These are phyloP conservation scores for Diadromus collaris DNA, from an alignment of 2,888 invertebrate genomes.

Conservation along the genomic window DNA sequence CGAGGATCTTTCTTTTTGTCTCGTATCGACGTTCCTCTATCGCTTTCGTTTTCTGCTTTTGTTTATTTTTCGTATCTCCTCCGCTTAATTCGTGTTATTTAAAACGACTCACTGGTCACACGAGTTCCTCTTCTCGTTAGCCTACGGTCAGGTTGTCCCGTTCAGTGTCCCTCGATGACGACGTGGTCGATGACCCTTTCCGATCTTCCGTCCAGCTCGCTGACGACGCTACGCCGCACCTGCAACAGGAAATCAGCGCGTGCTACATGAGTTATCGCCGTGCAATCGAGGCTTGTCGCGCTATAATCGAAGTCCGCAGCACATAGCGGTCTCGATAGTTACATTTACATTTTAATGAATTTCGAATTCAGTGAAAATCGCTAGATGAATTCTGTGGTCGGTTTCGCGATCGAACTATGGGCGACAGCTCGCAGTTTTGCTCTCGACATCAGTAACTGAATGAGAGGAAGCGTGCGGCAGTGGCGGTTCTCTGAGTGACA, in stretches of 20 bases:
- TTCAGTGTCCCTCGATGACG: slow-evolving; percentile 74
- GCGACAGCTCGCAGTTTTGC: slow-evolving; percentile 52
- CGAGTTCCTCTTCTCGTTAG: slow-evolving; percentile 71
- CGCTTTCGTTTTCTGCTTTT: slow-evolving; percentile 25
- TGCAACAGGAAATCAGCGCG: slow-evolving; percentile 69
- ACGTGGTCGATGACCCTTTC: slow-evolving; percentile 73
- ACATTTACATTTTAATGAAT: slow-evolving; percentile 49
- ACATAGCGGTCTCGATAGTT: background rate
- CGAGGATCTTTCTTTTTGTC: slow-evolving; percentile 37
- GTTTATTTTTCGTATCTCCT: slow-evolving; percentile 37
- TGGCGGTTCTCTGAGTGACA: slow-evolving; percentile 73
- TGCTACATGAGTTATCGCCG: slow-evolving; percentile 39
- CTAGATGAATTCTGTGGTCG: background rate
- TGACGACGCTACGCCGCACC: slow-evolving; percentile 79
- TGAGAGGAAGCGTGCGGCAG: slow-evolving; percentile 61
- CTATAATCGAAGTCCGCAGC: background rate
- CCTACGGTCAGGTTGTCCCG: slow-evolving; percentile 73
- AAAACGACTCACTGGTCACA: slow-evolving; percentile 70
- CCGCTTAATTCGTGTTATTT: slow-evolving; percentile 27
- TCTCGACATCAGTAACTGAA: slow-evolving; percentile 63
- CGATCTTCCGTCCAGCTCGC: slow-evolving; percentile 78
- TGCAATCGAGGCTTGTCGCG: background rate
- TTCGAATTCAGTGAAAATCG: background rate
- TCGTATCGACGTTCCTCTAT: slow-evolving; percentile 44
- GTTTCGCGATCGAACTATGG: slow-evolving; percentile 16